Percentiles rank a stretch among this genome's conserved stretches.
phyloP scores from a whole-genome alignment of 2,888 invertebrate species.

The Rhingia rostrata region DNA sequence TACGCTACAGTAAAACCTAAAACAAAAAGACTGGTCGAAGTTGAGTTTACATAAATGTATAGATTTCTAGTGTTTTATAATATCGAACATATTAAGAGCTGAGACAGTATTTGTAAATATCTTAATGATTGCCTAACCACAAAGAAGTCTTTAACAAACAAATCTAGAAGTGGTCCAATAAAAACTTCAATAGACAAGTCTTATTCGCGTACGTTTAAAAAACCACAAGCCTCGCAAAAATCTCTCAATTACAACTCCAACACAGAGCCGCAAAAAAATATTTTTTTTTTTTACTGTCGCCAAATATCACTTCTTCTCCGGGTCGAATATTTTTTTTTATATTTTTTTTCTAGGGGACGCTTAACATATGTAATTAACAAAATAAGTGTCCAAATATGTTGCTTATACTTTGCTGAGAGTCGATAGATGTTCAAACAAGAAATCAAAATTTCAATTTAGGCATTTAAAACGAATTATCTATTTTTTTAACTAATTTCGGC shows the following conservation, averaged over 20 bases:
- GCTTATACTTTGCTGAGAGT: constrained; percentile 40
- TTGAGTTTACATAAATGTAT: too few relatives aligned
- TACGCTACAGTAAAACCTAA: too few relatives aligned
- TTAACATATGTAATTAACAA: constrained; percentile 63
- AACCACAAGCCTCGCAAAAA: neutral
- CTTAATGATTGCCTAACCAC: too few relatives aligned
- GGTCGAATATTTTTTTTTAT: constrained; percentile 71
- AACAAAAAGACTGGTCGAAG: too few relatives aligned
- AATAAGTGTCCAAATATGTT: constrained; percentile 42
- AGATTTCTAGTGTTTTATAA: too few relatives aligned
- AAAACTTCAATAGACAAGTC: too few relatives aligned
- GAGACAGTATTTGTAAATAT: too few relatives aligned
- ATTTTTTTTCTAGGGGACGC: constrained; percentile 68
- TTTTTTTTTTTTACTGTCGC: constrained; percentile 35
- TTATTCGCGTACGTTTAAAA: neutral
- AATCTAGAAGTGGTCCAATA: too few relatives aligned
- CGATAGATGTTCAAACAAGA: constrained; percentile 33
- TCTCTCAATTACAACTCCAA: neutral
- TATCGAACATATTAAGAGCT: too few relatives aligned
- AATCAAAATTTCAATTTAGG: too few relatives aligned
- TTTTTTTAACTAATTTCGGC: neutral
- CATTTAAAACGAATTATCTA: neutral
- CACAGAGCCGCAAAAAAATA: neutral
- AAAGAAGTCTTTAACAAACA: too few relatives aligned
- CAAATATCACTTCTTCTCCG: constrained; percentile 40